Base-by-base conservation (phyloP, 2,888 invertebrate species). In the Lithophane ornitopus region DNA sequence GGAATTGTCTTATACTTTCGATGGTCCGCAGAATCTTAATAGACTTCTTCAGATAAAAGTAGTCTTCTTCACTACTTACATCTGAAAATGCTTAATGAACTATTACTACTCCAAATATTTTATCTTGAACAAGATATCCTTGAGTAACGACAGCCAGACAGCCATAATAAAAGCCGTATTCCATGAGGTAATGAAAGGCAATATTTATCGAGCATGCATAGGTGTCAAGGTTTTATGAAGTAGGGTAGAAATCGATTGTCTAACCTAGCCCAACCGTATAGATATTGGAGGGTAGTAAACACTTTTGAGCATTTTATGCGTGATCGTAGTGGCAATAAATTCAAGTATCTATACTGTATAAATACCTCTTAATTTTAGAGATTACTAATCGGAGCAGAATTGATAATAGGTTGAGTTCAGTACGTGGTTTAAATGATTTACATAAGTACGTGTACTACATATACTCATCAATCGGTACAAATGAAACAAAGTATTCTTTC, bases 171-270 rank as follows among this genome's bases (percentile, higher is more conserved):
- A 34, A 34, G 6, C 16, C 34, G 11, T 11, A 9, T 0, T 52
- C 28, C 8, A 34, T 34, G 26, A 59, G 14, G 34, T 34, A 14
- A 54, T 76, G 54, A 66, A 58, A 34, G 19, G 22, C 16, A 52
- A 63, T 82, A 63, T 67, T 82, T 70, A 78, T 63, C 14, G 41
- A 54, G 14, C 26, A 56, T 34, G 16, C 49, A n/a, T 67, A 73
- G 12, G 49, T 61, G 56, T 74, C 74, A 84, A 84, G 73, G 74
- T 80, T 80, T 61, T 16, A 68, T 63, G 14, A 69, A 77, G 34
- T 68, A 62, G 74, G 56, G 44, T 58, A 34, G 34, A 9, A 56
- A 76, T 76, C 49, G 66, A 63, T 56, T 69, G 54, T 41, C 52
- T 69, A 69, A 67, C 85, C 62, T 81, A 54, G 12, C 69, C 61